A percentile compares a stretch with the other conserved stretches of the same genome.
These are phyloP conservation scores for Ecliptopera silaceata DNA, from an alignment of 2,888 invertebrate genomes.

Conservation along the genomic window DNA sequence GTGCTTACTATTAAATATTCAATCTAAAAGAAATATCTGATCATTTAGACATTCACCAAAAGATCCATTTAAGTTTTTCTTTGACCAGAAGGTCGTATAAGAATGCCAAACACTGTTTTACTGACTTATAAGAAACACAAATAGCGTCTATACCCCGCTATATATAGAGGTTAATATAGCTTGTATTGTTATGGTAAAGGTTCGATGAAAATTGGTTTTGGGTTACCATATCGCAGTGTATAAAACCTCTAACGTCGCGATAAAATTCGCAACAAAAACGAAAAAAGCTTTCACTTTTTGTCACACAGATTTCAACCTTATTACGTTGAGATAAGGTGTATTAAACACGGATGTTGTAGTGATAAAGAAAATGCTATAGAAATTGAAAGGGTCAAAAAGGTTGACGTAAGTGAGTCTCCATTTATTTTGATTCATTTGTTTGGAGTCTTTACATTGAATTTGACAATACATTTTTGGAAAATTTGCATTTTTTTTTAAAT, in stretches of 20 bases:
- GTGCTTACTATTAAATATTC: no score
- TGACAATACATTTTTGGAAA: not conserved
- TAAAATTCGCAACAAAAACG: slow-evolving; percentile 65
- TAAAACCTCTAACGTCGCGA: slow-evolving; percentile 61
- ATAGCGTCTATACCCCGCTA: not conserved
- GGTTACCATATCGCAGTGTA: slow-evolving; percentile 50
- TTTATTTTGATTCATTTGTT: slow-evolving; percentile 57
- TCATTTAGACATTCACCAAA: slow-evolving; percentile 45
- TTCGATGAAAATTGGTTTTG: slow-evolving; percentile 30
- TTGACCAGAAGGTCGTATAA: slow-evolving; percentile 51
- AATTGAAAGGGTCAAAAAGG: slow-evolving; percentile 56
- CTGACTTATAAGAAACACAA: slow-evolving; percentile 27
- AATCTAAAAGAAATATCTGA: not conserved
- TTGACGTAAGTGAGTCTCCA: slow-evolving; percentile 45
- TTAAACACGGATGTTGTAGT: slow-evolving; percentile 41
- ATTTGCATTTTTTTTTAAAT: no score
- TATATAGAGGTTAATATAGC: slow-evolving; percentile 22
- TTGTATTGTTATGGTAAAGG: slow-evolving; percentile 12
- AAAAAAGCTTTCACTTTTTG: slow-evolving; percentile 44
- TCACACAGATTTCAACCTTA: slow-evolving; percentile 47
- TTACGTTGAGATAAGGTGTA: slow-evolving; percentile 36
- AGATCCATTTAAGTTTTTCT: slow-evolving; percentile 50
- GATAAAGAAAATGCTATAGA: slow-evolving; percentile 57
- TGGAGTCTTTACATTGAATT: slow-evolving; percentile 42
- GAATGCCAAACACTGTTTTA: slow-evolving; percentile 36